Evolutionary conservation across 2,797 vertebrate species (phyloP).

Genomic region (Lepilemur septentrionalis): DNA sequence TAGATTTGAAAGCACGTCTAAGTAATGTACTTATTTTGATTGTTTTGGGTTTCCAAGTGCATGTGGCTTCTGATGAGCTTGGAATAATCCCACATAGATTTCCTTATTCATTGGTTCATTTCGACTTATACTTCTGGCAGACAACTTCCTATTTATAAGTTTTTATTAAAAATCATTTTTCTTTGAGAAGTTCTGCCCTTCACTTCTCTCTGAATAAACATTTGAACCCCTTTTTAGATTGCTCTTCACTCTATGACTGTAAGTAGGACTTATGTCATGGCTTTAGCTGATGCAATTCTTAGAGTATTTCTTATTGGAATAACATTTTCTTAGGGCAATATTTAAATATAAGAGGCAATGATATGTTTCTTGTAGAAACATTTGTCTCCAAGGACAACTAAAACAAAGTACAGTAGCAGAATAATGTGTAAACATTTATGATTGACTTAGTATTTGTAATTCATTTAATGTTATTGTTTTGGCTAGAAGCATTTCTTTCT

Average conservation of each 20-base stretch:
- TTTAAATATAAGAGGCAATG: conserved; percentile 28
- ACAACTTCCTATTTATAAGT: conserved; percentile 55
- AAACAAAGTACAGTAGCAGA: conserved; percentile 38
- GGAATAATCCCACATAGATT: conserved; percentile 45
- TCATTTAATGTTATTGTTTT: conserved; percentile 48
- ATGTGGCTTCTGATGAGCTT: conserved; percentile 45
- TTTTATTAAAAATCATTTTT: conserved; percentile 67
- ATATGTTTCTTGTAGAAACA: conserved; percentile 36
- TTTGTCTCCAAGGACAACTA: conserved; percentile 39
- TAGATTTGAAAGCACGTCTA: conserved; percentile 55
- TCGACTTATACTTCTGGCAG: conserved; percentile 31
- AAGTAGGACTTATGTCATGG: neutral
- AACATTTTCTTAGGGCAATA: conserved; percentile 26
- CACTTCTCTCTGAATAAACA: conserved; percentile 56
- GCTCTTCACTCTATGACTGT: conserved; percentile 43
- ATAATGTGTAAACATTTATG: conserved; percentile 39
- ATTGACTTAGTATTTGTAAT: conserved; percentile 56
- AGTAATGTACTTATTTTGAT: conserved; percentile 64
- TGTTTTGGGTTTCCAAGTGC: conserved; percentile 54
- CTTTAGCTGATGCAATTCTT: conserved; percentile 39
- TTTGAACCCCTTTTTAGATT: conserved; percentile 54
- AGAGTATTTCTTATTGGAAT: conserved; percentile 49
- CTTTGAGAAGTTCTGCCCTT: conserved; percentile 59
- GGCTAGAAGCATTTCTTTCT: conserved; percentile 40
- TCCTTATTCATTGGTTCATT: conserved; percentile 45